Conservation (phyloP, 2,113 vertebrate genomes). For the Dasyurus viverrinus region DNA sequence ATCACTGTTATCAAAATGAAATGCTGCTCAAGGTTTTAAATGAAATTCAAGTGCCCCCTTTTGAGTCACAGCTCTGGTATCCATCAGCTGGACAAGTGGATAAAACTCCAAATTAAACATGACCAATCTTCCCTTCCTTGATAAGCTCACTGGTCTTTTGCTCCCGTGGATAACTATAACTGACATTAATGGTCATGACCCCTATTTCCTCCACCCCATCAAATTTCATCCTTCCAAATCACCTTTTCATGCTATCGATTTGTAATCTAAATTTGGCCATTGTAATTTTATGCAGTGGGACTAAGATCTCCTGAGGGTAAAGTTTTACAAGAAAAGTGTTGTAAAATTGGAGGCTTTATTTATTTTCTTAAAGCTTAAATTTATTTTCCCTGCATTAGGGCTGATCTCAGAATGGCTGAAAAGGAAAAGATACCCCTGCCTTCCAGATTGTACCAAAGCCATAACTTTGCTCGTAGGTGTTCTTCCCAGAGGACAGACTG, state of each 20-base stretch:
- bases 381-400: slow-evolving; percentile 1
- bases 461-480: background rate
- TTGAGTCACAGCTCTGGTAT: slow-evolving; percentile 2
- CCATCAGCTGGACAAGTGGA: background rate
- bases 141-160: background rate
- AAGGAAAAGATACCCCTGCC: background rate
- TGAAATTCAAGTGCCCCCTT: slow-evolving; percentile 20
- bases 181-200: background rate
- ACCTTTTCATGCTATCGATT: background rate
- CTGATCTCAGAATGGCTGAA: slow-evolving; percentile 1
- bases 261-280: background rate
- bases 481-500: background rate
- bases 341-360: background rate
- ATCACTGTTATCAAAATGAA: background rate
- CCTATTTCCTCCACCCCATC: background rate
- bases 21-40: slow-evolving; percentile 12
- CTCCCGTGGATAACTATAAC: no score
- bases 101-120: background rate
- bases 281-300: background rate
- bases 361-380: slow-evolving; percentile 1
- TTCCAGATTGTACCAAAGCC: background rate
- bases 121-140: background rate
- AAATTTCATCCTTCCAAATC: background rate
- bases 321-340: slow-evolving; percentile 3
- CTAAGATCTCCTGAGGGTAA: background rate